These are phyloP conservation scores for Andrena chrysosceles DNA, from an alignment of 2,888 invertebrate species.

Conservation along the genomic window DNA sequence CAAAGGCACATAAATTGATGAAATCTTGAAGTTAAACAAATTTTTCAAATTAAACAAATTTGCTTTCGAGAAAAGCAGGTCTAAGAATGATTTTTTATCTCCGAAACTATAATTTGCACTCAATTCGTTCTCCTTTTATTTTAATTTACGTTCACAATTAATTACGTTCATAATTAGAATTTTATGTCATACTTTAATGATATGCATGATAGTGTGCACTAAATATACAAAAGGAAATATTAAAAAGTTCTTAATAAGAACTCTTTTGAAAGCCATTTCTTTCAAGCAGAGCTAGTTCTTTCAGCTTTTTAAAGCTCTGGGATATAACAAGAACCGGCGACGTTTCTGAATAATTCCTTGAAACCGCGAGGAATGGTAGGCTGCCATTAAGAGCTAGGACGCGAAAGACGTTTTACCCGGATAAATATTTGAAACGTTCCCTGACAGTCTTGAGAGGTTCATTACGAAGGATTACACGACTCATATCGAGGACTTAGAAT, in stretches of 20 bases:
- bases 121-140: background rate
- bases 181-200: background rate
- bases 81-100: no score
- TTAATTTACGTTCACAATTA: background rate
- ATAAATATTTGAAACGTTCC: conserved; percentile 80
- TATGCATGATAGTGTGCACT: background rate
- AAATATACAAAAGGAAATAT: conserved; percentile 24
- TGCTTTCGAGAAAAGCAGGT: no score
- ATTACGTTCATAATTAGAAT: no score
- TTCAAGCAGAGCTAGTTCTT: conserved; percentile 40
- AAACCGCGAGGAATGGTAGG: conserved; percentile 52
- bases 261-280: conserved; percentile 25
- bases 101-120: no score
- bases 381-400: conserved; percentile 66
- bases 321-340: conserved; percentile 51
- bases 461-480: conserved; percentile 81
- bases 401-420: conserved; percentile 73
- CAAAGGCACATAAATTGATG: no score
- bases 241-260: conserved; percentile 2
- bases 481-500: conserved; percentile 82
- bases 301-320: conserved; percentile 32
- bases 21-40: no score
- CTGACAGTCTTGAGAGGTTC: conserved; percentile 80
- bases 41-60: no score
- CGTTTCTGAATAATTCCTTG: conserved; percentile 69